phyloP scores from a whole-genome alignment of 92 coral and sea anemone genomes.

The Zoanthus sociatus region DNA sequence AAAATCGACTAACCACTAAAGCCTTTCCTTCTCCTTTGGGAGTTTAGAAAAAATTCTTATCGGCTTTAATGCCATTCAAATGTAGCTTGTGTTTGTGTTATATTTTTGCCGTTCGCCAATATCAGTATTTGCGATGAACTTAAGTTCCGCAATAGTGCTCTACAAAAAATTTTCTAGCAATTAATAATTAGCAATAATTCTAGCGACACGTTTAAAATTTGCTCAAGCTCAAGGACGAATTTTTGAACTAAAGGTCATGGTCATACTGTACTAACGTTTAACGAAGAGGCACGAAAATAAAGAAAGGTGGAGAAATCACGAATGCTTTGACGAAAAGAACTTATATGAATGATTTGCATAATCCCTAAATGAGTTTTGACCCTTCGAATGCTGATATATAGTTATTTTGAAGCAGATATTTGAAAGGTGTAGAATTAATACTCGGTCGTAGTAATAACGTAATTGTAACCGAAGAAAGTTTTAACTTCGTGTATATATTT shows the following conservation, averaged over 20 bases:
- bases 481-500: no score
- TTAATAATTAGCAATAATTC: neutral
- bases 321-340: neutral
- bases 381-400: neutral
- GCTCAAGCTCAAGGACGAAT: neutral
- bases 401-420: neutral
- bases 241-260: neutral
- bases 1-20: neutral
- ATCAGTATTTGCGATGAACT: neutral
- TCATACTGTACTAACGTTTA: neutral
- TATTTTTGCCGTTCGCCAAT: neutral
- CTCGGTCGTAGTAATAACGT: no score
- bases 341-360: neutral
- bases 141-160: neutral
- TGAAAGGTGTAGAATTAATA: no score
- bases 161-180: neutral
- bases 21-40: conserved; percentile 20
- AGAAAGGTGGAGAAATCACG: conserved; percentile 19
- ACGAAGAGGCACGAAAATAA: neutral
- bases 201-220: neutral
- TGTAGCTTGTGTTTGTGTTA: neutral
- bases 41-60: conserved; percentile 9
- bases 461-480: no score
- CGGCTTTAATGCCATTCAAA: neutral
- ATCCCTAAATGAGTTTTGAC: no score